phyloP scores from a whole-genome alignment of 1,140 invertebrate species.

The Philaenus spumarius region DNA sequence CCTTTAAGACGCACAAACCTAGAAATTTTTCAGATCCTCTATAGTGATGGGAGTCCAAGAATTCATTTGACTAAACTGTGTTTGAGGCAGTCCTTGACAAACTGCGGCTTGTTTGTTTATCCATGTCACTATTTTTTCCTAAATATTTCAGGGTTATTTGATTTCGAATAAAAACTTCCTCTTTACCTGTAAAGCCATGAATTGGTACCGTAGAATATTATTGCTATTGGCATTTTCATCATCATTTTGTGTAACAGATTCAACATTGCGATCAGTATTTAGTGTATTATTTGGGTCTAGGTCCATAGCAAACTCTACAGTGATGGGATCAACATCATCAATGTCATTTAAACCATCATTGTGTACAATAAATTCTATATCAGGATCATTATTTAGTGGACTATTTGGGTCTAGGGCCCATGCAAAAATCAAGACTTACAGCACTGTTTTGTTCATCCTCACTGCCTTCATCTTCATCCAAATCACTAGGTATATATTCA shows the following conservation, averaged over 20 bases:
- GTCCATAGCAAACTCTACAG: neutral
- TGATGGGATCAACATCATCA: neutral
- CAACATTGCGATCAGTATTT: neutral
- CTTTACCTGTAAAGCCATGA: constrained; percentile 8
- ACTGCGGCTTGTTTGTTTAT: neutral
- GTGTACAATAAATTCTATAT: neutral
- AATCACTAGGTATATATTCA: no score
- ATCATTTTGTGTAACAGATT: neutral
- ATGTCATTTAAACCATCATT: neutral
- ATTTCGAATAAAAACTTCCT: constrained; percentile 2
- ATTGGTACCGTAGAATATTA: constrained; percentile 1
- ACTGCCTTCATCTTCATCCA: no score
- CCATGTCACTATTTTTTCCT: neutral
- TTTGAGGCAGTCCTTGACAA: neutral
- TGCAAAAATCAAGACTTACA: no score
- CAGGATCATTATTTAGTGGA: neutral
- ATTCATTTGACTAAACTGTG: neutral
- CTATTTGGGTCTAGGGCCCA: no score
- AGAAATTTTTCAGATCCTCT: constrained; percentile 9
- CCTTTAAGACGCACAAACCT: constrained; percentile 5
- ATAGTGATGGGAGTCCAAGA: no score
- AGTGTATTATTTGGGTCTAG: neutral
- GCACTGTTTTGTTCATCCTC: no score
- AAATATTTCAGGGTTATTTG: neutral
- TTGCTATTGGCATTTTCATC: neutral